Percentiles rank a stretch among this genome's conserved stretches.
These are phyloP conservation scores for Hartigia nigra DNA, from an alignment of 2,888 invertebrate species.

Conservation along the genomic window DNA sequence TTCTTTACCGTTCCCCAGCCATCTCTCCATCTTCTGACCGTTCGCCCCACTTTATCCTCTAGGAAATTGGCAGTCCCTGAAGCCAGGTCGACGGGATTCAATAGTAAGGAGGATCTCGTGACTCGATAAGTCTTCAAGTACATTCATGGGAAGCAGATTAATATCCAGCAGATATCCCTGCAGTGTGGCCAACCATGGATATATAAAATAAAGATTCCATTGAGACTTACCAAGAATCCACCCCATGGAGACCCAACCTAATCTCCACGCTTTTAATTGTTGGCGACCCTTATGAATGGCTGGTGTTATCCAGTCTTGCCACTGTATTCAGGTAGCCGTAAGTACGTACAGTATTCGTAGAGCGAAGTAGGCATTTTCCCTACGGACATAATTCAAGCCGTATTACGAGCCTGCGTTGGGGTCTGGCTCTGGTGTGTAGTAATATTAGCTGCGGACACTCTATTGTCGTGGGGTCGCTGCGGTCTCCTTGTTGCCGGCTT, in stretches of 20 bases:
- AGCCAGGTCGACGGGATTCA: neutral
- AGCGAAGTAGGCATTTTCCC: slow-evolving; percentile 27
- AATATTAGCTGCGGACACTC: slow-evolving; percentile 42
- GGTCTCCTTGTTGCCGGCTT: slow-evolving; percentile 41
- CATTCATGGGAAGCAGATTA: neutral
- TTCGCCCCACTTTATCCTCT: neutral
- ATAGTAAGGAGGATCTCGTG: neutral
- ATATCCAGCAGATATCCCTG: neutral
- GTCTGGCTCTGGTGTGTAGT: slow-evolving; percentile 27
- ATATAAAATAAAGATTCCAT: neutral
- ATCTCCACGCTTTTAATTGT: neutral
- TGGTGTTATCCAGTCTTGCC: neutral
- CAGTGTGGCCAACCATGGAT: neutral
- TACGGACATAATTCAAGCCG: slow-evolving; percentile 36
- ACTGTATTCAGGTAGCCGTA: neutral
- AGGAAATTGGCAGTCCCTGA: slow-evolving; percentile 6
- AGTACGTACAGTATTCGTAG: neutral
- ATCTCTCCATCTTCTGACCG: slow-evolving; percentile 15
- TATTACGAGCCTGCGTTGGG: slow-evolving; percentile 29
- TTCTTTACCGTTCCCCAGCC: slow-evolving; percentile 15
- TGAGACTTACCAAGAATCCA: neutral
- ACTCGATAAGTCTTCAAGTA: neutral
- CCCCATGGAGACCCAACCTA: neutral
- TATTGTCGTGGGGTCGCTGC: slow-evolving; percentile 38
- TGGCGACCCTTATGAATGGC: neutral